Base-by-base conservation (phyloP, 2,888 invertebrate genomes). In the Herminia tarsipennalis region DNA sequence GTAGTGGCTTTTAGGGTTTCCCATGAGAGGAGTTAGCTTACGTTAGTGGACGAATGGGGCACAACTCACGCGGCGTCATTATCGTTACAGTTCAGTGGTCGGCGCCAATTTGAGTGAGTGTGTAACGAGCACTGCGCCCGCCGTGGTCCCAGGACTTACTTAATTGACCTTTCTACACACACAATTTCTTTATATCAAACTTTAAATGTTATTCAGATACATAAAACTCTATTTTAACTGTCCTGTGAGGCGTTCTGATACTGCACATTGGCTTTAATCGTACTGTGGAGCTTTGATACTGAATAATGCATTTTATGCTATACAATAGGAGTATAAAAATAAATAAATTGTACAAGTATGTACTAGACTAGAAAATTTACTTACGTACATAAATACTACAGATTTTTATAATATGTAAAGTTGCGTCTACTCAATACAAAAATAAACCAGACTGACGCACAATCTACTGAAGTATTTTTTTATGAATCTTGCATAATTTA, bases 41-140 rank as follows among this genome's bases (percentile, higher is more conserved):
- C 81, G 78, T 80, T 78, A 78, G 78, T 76, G 78, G 78, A 80
- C 76, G 81, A 73, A 75, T 73, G 81, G 78, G 79, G 76, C 76
- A 71, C 75, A 74, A 80, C 78, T 80, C 80, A 75, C 75, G 71
- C 74, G 74, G 74, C 75, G 73, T 86, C 84, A 86, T 87, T 86
- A 88, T 85, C 81, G 82, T 86, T 82, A 85, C 81, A 79, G 81
- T 79, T 78, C 80, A 83, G 81, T 73, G 78, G 83, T 77, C 79
- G 79, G 72, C 78, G 78, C 76, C 83, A 84, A 86, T 87, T 86
- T 78, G 75, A 77, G 76, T 78, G 77, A 76, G 76, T 76, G 71
- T 76, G 78, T 85, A 84, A 83, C 81, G 82, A 85, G 84, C 78
- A 65, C 67, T 71, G 80, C 67, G 77, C 62, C 70, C 73, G 73